Evolutionary conservation across 1,140 invertebrate genomes (phyloP).

Genomic region (Eumaeus atala): DNA sequence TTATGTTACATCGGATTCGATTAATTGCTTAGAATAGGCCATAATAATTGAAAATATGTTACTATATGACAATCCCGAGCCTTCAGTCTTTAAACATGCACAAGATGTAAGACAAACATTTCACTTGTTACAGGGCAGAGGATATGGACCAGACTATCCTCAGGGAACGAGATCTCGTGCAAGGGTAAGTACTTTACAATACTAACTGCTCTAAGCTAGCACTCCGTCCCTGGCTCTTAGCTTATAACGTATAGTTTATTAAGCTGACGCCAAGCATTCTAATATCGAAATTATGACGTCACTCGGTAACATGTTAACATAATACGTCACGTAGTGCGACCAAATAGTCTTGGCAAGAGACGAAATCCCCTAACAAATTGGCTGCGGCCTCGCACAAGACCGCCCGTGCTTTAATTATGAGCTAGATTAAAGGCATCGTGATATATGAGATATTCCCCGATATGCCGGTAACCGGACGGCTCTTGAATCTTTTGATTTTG

Average conservation of each 20-base stretch:
- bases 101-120: too few species aligned
- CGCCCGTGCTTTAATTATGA: conserved; percentile 32
- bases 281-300: too few species aligned
- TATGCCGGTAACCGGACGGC: conserved; percentile 9
- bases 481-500: conserved; percentile 1
- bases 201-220: too few species aligned
- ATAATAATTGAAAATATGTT: too few species aligned
- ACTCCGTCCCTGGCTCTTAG: too few species aligned
- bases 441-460: conserved; percentile 20
- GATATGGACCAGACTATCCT: conserved; percentile 52
- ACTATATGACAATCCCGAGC: too few species aligned
- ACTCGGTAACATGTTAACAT: conserved; percentile 2
- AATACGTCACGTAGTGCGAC: conserved; percentile 19
- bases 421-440: conserved; percentile 30
- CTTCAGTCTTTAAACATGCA: too few species aligned
- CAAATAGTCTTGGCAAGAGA: conserved; percentile 29
- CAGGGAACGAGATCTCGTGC: conserved; percentile 56
- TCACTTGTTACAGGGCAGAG: conserved; percentile 49
- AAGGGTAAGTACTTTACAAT: conserved; percentile 41
- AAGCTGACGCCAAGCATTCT: too few species aligned
- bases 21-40: too few species aligned
- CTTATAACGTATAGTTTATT: too few species aligned
- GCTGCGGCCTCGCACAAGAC: conserved; percentile 22
- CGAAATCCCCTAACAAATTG: conserved; percentile 25
- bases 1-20: too few species aligned